Evolutionary conservation across 2,113 vertebrate genomes (phyloP).

Genomic region (Chrysemys picta): DNA sequence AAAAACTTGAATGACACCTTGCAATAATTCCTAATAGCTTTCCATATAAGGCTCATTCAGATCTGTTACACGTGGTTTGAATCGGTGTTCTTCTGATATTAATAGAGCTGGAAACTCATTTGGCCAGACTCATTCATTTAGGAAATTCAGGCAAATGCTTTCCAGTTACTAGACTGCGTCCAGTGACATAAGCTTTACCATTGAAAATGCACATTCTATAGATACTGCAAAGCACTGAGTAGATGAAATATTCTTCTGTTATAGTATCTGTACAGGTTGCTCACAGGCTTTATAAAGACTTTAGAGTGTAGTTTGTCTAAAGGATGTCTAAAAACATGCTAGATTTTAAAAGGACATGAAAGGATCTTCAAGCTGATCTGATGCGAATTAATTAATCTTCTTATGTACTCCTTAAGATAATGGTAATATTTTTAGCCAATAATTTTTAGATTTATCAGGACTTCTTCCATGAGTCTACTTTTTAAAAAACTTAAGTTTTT

Average conservation of each 20-base stretch:
- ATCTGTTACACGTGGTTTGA: background rate
- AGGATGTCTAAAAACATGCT: background rate
- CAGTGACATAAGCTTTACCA: background rate
- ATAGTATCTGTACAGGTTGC: background rate
- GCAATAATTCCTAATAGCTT: background rate
- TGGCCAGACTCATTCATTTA: background rate
- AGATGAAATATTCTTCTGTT: background rate
- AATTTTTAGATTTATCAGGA: slow-evolving; percentile 10
- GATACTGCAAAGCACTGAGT: background rate
- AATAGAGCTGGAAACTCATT: background rate
- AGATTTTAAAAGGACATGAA: slow-evolving; percentile 9
- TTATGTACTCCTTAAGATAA: background rate
- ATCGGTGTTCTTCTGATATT: background rate
- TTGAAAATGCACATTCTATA: background rate
- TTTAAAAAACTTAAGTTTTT: background rate
- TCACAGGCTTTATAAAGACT: slow-evolving; percentile 1
- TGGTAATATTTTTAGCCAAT: background rate
- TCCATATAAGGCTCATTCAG: background rate
- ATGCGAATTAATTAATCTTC: background rate
- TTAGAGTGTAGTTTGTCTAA: background rate
- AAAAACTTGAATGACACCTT: background rate
- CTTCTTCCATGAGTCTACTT: slow-evolving; percentile 3
- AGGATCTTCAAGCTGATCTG: background rate
- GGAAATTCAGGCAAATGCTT: background rate
- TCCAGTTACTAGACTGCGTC: background rate